These are phyloP conservation scores for Phoxinus phoxinus DNA, from an alignment of 2,113 vertebrate species.

Conservation along the genomic window DNA sequence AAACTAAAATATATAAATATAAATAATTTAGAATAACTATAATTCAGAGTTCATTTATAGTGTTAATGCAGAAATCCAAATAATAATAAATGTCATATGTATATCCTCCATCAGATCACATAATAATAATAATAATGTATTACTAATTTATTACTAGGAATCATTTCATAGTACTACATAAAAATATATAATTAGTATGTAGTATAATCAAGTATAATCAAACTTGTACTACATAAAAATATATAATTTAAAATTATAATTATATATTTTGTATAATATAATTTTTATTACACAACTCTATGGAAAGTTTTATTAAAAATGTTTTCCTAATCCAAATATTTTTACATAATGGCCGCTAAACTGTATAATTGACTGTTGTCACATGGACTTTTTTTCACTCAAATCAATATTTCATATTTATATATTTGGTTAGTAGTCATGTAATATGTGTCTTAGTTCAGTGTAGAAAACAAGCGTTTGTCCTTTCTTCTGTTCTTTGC, in stretches of 20 bases:
- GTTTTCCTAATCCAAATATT: neutral
- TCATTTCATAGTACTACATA: too few relatives aligned
- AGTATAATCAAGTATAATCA: too few relatives aligned
- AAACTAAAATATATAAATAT: neutral
- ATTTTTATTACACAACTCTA: too few relatives aligned
- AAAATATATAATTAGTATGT: too few relatives aligned
- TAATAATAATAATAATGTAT: too few relatives aligned
- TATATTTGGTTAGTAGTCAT: neutral
- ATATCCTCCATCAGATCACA: too few relatives aligned
- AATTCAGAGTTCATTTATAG: neutral
- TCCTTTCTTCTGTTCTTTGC: constrained; percentile 52
- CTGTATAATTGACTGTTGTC: neutral
- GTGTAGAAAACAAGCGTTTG: constrained; percentile 65
- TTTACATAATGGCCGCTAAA: too few relatives aligned
- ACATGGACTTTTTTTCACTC: neutral
- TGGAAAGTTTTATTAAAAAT: too few relatives aligned
- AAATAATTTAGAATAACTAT: neutral
- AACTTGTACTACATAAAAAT: neutral
- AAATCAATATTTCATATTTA: neutral
- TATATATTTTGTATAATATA: too few relatives aligned
- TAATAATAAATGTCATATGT: neutral
- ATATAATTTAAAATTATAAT: too few relatives aligned
- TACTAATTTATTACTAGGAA: too few relatives aligned
- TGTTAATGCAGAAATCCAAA: neutral
- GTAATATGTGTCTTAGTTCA: neutral